phyloP scores from a whole-genome alignment of 2,888 invertebrate genomes.

The Eupsilia transversa region DNA sequence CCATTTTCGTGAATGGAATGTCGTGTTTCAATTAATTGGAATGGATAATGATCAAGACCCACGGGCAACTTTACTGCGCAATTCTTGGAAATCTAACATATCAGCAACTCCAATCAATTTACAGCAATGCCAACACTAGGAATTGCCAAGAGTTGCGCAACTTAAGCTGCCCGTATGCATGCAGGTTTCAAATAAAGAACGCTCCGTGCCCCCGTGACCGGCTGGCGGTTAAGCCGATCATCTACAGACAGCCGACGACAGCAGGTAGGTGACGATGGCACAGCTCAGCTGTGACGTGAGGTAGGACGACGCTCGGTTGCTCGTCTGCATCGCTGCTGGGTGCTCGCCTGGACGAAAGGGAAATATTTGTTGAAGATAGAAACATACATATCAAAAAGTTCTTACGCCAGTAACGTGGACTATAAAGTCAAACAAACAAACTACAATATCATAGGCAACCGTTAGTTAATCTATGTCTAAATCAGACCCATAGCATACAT shows the following conservation, averaged over 20 bases:
- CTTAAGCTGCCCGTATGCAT: conserved; percentile 12
- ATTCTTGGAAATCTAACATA: conserved; percentile 4
- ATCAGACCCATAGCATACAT: too few relatives aligned
- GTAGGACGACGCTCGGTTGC: conserved; percentile 89
- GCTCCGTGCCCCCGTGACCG: conserved; percentile 57
- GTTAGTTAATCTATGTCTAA: too few relatives aligned
- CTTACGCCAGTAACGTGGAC: too few relatives aligned
- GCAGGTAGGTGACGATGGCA: conserved; percentile 85
- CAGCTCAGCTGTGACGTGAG: conserved; percentile 88
- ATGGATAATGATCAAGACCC: conserved; percentile 14
- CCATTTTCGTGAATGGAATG: conserved; percentile 39
- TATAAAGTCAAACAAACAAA: too few relatives aligned
- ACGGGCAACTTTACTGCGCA: neutral
- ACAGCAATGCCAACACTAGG: neutral
- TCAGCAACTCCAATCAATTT: neutral
- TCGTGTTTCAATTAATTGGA: conserved; percentile 23
- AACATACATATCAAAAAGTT: too few relatives aligned
- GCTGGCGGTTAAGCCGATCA: conserved; percentile 80
- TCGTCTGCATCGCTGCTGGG: conserved; percentile 96
- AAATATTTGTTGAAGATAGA: neutral
- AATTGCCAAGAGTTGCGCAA: conserved; percentile 27
- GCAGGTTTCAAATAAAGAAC: conserved; percentile 26
- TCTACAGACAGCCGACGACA: conserved; percentile 87
- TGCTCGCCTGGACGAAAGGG: conserved; percentile 92
- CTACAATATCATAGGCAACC: too few relatives aligned